Evolutionary conservation across 2,797 vertebrate genomes (phyloP), one percentile per base, ranked within the genome.

Genomic region (Orestias chungarensis): DNA sequence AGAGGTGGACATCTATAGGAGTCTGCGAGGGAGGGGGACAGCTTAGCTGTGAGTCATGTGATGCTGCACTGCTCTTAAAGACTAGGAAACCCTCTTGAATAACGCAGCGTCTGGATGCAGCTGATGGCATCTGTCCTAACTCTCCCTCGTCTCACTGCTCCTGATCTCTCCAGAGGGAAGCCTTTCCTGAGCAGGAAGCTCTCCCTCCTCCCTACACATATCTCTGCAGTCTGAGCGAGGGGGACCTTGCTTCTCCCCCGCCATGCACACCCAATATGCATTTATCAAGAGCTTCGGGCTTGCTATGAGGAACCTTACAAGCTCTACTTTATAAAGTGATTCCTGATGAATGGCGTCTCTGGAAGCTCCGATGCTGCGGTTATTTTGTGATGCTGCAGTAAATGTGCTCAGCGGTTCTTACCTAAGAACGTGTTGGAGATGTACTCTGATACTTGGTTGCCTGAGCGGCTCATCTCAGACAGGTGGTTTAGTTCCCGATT

Each of bases 351-450:
- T 31, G 42, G 4, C 12, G 27, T 44, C 44, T 71, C 46, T 15
- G 42, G 47, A 33, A 23, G 57, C 64, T 27, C 33, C 18, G 27
- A 27, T 52, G 40, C 10, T 68, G 52, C 47, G 65, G 59, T 33
- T 49, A 29, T 69, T 76, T 61, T 54, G 38, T 46, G 43, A 6
- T 1, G 33, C 27, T 12, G 6, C 25, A 6, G 50, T 55, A 64
- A 27, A 27, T 38, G 0, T 35, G 70, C 62, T 73, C 69, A 76
- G 79, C 74, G 62, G 71, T 66, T 78, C 90, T 97, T 94, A 99
- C 98, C 98, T 80, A 99, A 93, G 93, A 99, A 99, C 55, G 98
- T 99, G 93, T 96, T 99, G 90, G 98, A 99, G 94, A 99, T 99
- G 93, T 96, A 99, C 90, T 99, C 97, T 54, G 98, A 99, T 92